These are phyloP conservation scores for Lomographa bimaculata DNA, from an alignment of 2,888 invertebrate genomes.

Conservation along the genomic window DNA sequence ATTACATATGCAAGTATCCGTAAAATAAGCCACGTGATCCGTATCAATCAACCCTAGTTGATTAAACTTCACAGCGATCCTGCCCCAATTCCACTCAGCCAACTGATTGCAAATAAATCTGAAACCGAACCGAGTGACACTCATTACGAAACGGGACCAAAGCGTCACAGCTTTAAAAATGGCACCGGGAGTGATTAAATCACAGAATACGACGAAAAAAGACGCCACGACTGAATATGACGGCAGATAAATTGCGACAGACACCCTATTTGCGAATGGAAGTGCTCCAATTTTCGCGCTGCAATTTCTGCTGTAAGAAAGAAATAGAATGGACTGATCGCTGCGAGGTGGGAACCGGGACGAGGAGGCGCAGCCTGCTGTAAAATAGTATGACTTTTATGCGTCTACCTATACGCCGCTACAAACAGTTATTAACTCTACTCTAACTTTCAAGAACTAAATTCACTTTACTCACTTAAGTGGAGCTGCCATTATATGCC, in stretches of 20 bases:
- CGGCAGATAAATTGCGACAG: constrained; percentile 23
- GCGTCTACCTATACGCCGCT: not conserved
- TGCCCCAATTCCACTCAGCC: constrained; percentile 51
- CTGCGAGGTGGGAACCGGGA: constrained; percentile 17
- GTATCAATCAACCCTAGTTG: constrained; percentile 43
- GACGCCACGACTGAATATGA: no score
- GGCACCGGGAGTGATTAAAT: constrained; percentile 7
- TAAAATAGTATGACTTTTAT: constrained; percentile 1
- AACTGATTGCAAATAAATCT: constrained; percentile 50
- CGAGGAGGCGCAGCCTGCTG: constrained; percentile 4
- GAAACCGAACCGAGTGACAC: constrained; percentile 16
- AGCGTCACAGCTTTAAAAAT: constrained; percentile 2
- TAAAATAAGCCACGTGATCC: constrained; percentile 26
- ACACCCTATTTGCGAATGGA: constrained; percentile 23
- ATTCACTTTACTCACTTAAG: no score
- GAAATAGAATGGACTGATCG: constrained; percentile 26
- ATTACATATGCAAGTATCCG: no score
- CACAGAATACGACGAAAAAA: no score
- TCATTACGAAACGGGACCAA: constrained; percentile 9
- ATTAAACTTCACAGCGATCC: constrained; percentile 44
- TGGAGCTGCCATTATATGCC: no score
- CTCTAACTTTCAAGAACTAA: no score
- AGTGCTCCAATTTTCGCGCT: constrained; percentile 29
- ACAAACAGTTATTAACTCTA: no score
- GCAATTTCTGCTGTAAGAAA: constrained; percentile 26